Conservation (phyloP, 2,888 invertebrate species). For the Nomada ferruginata region DNA sequence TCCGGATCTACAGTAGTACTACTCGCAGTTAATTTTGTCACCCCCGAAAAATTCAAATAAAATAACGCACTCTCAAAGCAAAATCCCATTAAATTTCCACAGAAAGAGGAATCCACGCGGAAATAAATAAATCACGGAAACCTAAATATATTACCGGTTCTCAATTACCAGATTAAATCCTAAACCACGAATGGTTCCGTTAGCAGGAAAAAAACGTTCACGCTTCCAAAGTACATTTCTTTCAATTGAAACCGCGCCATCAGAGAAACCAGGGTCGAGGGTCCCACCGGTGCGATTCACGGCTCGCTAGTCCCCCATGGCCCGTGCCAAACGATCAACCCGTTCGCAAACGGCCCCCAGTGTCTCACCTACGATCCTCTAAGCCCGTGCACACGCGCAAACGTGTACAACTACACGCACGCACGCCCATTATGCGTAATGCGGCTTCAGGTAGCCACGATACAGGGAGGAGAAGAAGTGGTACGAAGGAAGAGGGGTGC, state of each 20-base stretch:
- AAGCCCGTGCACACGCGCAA: conserved; percentile 51
- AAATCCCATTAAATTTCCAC: no score
- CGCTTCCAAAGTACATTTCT: not conserved
- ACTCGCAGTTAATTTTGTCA: no score
- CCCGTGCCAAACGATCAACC: conserved; percentile 53
- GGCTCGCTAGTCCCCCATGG: conserved; percentile 40
- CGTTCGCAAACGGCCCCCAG: conserved; percentile 11
- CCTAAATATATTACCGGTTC: no score
- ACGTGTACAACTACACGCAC: conserved; percentile 56
- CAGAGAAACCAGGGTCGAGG: conserved; percentile 11
- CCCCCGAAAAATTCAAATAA: no score
- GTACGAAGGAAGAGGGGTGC: conserved; percentile 74
- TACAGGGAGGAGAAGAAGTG: conserved; percentile 65
- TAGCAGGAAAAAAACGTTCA: not conserved
- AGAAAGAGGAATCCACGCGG: no score
- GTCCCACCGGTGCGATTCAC: conserved; percentile 47
- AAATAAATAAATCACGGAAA: no score
- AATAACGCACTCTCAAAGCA: no score
- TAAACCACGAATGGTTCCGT: not conserved
- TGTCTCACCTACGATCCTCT: conserved; percentile 23
- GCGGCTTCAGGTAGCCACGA: conserved; percentile 68
- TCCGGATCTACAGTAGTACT: no score
- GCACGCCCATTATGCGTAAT: conserved; percentile 74
- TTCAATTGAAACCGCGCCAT: conserved; percentile 2
- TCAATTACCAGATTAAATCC: no score